A percentile compares a stretch with the other conserved stretches of the same genome.
phyloP scores from a whole-genome alignment of 2,797 vertebrate genomes.

The Phaenicophaeus curvirostris region DNA sequence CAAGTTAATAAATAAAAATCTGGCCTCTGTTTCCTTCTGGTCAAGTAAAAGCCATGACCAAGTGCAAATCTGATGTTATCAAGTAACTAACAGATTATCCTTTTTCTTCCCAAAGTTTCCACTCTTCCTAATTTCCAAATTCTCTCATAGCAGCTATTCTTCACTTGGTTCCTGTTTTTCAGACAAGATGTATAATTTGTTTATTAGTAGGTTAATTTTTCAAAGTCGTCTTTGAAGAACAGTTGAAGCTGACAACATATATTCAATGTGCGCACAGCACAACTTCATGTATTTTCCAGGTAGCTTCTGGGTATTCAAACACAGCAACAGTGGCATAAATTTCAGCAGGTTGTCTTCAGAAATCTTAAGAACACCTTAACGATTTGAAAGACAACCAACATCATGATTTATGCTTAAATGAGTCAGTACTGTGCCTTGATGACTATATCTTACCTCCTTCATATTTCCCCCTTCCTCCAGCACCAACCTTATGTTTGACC shows the following conservation, averaged over 20 bases:
- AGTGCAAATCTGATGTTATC: not conserved
- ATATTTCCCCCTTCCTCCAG: not conserved
- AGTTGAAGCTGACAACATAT: not conserved
- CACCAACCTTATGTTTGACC: not conserved
- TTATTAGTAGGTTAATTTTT: not conserved
- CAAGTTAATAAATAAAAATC: not conserved
- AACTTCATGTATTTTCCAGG: not conserved
- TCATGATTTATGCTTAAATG: not conserved
- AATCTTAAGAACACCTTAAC: not conserved
- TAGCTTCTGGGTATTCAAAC: not conserved
- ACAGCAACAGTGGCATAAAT: not conserved
- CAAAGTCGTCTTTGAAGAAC: not conserved
- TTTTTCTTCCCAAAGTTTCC: not conserved
- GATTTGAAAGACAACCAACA: not conserved
- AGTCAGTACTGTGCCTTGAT: not conserved
- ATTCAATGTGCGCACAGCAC: not conserved
- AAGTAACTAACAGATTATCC: not conserved
- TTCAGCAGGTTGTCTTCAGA: not conserved
- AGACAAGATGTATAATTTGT: not conserved
- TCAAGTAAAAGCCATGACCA: not conserved
- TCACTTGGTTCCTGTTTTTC: not conserved
- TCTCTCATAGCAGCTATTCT: not conserved
- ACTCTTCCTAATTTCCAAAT: not conserved
- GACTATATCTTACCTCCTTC: not conserved
- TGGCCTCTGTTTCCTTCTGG: not conserved